These are phyloP conservation scores for Butorides virescens DNA, from an alignment of 2,113 vertebrate genomes.

Conservation along the genomic window DNA sequence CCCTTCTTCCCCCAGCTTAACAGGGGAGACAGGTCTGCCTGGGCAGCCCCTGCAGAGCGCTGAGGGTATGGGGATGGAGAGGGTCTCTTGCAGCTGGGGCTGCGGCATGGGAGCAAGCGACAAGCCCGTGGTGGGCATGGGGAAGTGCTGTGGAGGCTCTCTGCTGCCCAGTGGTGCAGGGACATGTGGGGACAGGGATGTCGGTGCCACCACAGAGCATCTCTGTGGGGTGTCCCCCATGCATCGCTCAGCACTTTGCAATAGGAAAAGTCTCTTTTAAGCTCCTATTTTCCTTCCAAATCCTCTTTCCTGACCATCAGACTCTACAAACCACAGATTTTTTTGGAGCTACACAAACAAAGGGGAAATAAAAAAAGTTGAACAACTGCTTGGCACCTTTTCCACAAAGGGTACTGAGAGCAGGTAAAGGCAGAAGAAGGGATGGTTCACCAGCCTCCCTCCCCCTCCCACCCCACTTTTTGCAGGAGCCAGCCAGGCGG, in stretches of 20 bases:
- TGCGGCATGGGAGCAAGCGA: neutral
- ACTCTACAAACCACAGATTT: neutral
- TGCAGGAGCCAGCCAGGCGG: neutral
- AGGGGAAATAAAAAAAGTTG: neutral
- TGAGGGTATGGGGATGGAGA: neutral
- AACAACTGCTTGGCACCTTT: neutral
- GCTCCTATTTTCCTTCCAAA: neutral
- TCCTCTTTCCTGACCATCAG: neutral
- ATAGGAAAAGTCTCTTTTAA: neutral
- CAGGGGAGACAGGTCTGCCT: neutral
- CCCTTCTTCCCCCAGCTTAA: neutral
- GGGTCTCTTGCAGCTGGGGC: neutral
- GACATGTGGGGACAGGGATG: neutral
- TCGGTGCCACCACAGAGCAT: rapidly evolving
- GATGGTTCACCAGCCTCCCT: neutral
- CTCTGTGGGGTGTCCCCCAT: rapidly evolving
- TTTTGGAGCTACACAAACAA: neutral
- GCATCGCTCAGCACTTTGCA: neutral
- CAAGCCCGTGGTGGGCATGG: neutral
- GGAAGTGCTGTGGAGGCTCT: neutral
- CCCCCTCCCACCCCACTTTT: neutral
- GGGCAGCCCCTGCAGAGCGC: neutral
- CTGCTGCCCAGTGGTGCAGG: rapidly evolving
- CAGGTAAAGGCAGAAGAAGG: neutral
- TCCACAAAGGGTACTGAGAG: neutral